Conservation (phyloP, 2,113 vertebrate species). For the Tragelaphus scriptus region DNA sequence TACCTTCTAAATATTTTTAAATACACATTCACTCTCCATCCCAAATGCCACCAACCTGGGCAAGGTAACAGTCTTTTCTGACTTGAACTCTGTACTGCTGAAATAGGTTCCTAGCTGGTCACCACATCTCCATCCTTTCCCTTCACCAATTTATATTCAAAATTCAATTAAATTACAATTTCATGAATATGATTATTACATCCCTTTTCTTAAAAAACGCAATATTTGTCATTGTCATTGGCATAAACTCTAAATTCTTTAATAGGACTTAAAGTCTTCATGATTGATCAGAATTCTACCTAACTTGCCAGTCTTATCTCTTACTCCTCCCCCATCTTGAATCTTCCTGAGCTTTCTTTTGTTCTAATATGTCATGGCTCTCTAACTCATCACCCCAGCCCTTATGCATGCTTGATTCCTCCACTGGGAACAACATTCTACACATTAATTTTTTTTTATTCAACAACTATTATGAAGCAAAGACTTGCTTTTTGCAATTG, state of each 20-base stretch:
- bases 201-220: neutral
- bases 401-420: neutral
- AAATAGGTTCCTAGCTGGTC: neutral
- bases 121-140: neutral
- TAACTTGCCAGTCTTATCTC: neutral
- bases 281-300: neutral
- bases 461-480: neutral
- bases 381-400: neutral
- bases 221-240: neutral
- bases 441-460: neutral
- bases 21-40: neutral
- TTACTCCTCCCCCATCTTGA: neutral
- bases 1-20: neutral
- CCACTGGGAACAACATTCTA: neutral
- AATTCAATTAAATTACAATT: neutral
- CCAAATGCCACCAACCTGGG: too few species aligned
- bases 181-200: neutral
- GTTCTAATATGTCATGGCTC: neutral
- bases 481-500: neutral
- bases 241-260: neutral
- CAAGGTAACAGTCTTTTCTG: neutral
- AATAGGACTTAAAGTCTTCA: neutral
- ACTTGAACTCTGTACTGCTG: neutral
- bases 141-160: neutral
- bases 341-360: neutral